Base-by-base conservation (phyloP, 2,113 vertebrate genomes). In the Pandion haliaetus region DNA sequence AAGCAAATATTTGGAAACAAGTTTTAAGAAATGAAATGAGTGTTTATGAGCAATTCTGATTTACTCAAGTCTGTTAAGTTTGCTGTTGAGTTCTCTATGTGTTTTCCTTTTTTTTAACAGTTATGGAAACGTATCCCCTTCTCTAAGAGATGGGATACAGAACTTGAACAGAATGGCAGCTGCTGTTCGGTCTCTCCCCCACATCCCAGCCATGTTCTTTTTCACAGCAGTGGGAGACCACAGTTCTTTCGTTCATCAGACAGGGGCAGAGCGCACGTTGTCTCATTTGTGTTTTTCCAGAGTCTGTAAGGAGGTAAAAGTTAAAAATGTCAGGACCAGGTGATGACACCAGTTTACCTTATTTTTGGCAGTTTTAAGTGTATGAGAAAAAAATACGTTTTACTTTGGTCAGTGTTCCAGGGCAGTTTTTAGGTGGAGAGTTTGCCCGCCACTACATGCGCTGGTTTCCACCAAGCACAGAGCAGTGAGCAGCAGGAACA, bases 271-370 rank as follows among this genome's bases (percentile, higher is more conserved):
- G 54, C 65, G 76, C 47, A 2, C 21, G 5, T 65, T 69, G 69
- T 80, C 87, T 82, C 38, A 1, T 40, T 86, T 29, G 34, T 87
- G 78, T 82, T 86, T 81, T 88, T 47, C 71, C 82, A 59, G 88
- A 65, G 55, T 50, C 91, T 70, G 18, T 77, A 45, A 92, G 77
- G 82, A 93, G 76, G 21, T 80, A 70, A 36, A 90, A 79, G 72
- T 72, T 57, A 16, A 57, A 65, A 79, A 91, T 45, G 76, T 97
- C 97, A 97, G 73, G n/a, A 92, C 84, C 98, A 98, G 98, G 97
- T 98, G 98, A 93, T 98, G 97, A 97, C 96, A 94, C 98, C 98
- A 97, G 96, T 97, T 98, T 88, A 23, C 96, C 93, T 98, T 97
- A 97, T 97, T 97, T 90, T 78, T 96, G 94, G 88, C 95, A 62